Percentiles rank a stretch among this genome's conserved stretches.
Evolutionary conservation across 2,888 invertebrate genomes (phyloP).

Genomic region (Leptogaster cylindrica): DNA sequence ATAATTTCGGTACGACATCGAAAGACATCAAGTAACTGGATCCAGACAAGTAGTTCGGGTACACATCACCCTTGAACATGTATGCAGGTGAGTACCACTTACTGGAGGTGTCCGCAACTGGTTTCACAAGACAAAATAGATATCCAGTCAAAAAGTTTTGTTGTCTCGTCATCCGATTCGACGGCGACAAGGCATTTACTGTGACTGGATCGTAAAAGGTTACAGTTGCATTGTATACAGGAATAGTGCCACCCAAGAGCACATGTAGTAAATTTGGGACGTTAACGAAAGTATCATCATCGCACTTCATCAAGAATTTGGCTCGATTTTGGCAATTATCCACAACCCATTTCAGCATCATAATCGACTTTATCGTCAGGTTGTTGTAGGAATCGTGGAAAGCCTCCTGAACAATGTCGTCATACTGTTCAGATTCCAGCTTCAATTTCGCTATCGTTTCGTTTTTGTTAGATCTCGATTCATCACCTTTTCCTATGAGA

Average conservation of each 20-base stretch:
- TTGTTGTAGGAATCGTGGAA: slow-evolving; percentile 87
- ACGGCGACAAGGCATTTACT: slow-evolving; percentile 52
- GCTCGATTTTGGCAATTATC: slow-evolving; percentile 67
- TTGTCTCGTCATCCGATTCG: slow-evolving; percentile 56
- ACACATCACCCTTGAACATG: slow-evolving; percentile 74
- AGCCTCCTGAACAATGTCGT: slow-evolving; percentile 82
- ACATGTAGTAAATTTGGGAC: slow-evolving; percentile 70
- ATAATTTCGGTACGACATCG: slow-evolving; percentile 70
- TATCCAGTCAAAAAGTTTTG: slow-evolving; percentile 73
- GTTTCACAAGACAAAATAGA: slow-evolving; percentile 79
- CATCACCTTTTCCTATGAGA: slow-evolving; percentile 55
- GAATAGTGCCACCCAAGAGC: slow-evolving; percentile 61
- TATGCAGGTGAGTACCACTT: slow-evolving; percentile 87
- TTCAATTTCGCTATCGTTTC: slow-evolving; percentile 69
- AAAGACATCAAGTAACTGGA: slow-evolving; percentile 79
- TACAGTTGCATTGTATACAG: slow-evolving; percentile 59
- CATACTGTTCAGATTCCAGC: slow-evolving; percentile 71
- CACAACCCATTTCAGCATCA: slow-evolving; percentile 82
- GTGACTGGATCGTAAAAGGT: slow-evolving; percentile 55
- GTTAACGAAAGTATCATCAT: slow-evolving; percentile 87
- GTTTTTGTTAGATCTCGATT: slow-evolving; percentile 55
- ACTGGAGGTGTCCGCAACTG: slow-evolving; percentile 73
- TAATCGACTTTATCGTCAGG: slow-evolving; percentile 82
- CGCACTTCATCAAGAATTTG: slow-evolving; percentile 80
- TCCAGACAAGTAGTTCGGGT: slow-evolving; percentile 83